Conservation (phyloP, 2,797 vertebrate species). For the Pelochelys cantorii region DNA sequence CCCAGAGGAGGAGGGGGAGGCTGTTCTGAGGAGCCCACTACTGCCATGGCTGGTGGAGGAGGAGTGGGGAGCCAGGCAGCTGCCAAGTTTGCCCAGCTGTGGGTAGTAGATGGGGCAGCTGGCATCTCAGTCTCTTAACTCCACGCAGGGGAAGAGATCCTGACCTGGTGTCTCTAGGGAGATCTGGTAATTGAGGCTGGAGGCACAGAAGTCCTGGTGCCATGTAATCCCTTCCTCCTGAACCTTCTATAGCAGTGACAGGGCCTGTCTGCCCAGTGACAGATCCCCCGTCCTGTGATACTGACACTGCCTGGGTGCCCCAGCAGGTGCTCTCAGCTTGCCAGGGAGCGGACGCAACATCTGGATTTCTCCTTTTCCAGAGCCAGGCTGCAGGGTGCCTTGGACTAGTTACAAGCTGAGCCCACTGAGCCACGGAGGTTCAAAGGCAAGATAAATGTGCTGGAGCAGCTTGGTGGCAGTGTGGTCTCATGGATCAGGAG, state of each 20-base stretch:
- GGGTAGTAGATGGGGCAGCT: background rate
- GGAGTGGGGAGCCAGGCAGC: background rate
- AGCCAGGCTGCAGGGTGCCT: background rate
- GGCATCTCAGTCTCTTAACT: background rate
- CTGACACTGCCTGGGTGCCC: too few species aligned
- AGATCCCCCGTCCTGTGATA: too few species aligned
- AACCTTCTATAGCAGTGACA: background rate
- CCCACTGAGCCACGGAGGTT: background rate
- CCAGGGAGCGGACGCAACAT: background rate
- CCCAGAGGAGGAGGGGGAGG: background rate
- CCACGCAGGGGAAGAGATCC: too few species aligned
- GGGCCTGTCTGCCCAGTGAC: background rate
- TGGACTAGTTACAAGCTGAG: background rate
- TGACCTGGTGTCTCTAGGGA: background rate
- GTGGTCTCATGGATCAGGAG: background rate
- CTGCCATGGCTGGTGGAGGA: background rate
- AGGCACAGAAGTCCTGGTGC: background rate
- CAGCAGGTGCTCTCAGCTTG: background rate
- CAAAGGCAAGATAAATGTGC: background rate
- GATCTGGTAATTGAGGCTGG: background rate
- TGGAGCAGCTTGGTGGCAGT: background rate
- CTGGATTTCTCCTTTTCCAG: background rate
- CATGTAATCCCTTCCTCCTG: background rate
- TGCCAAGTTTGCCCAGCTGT: background rate
- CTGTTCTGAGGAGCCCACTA: background rate